phyloP scores from a whole-genome alignment of 1,140 invertebrate genomes.

The Spodoptera frugiperda region DNA sequence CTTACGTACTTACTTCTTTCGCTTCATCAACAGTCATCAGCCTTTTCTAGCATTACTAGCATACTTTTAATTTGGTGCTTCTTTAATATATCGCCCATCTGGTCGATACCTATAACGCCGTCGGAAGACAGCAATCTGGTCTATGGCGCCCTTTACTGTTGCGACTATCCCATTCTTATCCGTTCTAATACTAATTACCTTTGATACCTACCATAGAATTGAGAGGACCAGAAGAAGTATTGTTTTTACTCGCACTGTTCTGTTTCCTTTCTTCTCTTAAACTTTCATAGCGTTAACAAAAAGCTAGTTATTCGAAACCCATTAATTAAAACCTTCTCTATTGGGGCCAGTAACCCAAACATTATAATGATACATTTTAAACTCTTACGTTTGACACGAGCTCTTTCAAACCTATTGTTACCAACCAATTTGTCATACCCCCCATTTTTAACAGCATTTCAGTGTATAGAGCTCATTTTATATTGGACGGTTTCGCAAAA shows the following conservation, averaged over 20 bases:
- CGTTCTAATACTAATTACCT: too few species aligned
- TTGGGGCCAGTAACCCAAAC: slow-evolving; percentile 27
- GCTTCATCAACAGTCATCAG: too few species aligned
- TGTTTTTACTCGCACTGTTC: background rate
- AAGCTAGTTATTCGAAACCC: slow-evolving; percentile 4
- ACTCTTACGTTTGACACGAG: slow-evolving; percentile 49
- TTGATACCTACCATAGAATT: too few species aligned
- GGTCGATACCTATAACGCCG: too few species aligned
- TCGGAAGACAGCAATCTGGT: too few species aligned
- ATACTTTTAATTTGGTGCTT: too few species aligned
- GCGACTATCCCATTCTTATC: too few species aligned
- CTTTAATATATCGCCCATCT: too few species aligned
- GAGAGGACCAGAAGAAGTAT: too few species aligned
- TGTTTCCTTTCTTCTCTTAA: slow-evolving; percentile 7
- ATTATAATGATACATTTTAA: slow-evolving; percentile 49
- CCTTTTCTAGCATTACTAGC: too few species aligned
- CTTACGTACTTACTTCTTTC: too few species aligned
- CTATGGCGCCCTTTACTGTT: too few species aligned
- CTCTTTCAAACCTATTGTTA: slow-evolving; percentile 22
- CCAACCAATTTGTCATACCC: background rate
- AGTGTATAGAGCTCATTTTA: slow-evolving; percentile 24
- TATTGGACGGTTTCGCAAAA: slow-evolving; percentile 49
- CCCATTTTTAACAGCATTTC: background rate
- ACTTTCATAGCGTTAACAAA: slow-evolving; percentile 6
- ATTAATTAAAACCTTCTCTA: slow-evolving; percentile 17